Conservation (phyloP, 2,113 vertebrate genomes). For the Lutjanus erythropterus region DNA sequence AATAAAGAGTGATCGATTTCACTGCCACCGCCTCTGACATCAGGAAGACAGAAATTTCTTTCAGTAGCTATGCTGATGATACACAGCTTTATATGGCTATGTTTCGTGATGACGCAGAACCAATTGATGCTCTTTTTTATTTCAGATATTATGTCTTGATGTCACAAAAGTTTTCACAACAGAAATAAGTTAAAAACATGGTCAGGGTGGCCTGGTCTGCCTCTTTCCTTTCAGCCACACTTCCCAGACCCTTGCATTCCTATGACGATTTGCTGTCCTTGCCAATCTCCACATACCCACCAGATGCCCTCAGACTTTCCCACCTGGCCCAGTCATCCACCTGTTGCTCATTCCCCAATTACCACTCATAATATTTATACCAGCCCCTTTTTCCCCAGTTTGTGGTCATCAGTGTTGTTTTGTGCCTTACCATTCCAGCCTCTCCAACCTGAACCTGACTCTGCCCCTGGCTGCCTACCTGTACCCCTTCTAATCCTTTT, state of each 20-base stretch:
- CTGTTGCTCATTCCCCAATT: neutral
- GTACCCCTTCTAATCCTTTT: neutral
- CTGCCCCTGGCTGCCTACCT: neutral
- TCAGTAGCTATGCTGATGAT: neutral
- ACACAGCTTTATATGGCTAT: neutral
- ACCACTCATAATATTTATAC: neutral
- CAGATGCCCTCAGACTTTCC: neutral
- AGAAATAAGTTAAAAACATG: no score
- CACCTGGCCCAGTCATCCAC: neutral
- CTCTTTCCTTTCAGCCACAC: neutral
- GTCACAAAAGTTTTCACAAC: no score
- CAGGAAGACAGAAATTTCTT: neutral
- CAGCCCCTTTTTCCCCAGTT: neutral
- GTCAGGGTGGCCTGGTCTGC: no score
- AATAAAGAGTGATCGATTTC: neutral
- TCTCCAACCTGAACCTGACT: neutral
- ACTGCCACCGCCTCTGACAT: conserved; percentile 1
- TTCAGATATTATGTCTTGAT: neutral
- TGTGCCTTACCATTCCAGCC: neutral
- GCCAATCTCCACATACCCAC: neutral
- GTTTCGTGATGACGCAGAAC: neutral
- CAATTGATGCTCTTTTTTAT: neutral
- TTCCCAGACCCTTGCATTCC: neutral
- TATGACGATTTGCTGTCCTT: no score
- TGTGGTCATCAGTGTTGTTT: neutral